Conservation (phyloP, 1,140 invertebrate genomes). For the Potamilus streckersoni region DNA sequence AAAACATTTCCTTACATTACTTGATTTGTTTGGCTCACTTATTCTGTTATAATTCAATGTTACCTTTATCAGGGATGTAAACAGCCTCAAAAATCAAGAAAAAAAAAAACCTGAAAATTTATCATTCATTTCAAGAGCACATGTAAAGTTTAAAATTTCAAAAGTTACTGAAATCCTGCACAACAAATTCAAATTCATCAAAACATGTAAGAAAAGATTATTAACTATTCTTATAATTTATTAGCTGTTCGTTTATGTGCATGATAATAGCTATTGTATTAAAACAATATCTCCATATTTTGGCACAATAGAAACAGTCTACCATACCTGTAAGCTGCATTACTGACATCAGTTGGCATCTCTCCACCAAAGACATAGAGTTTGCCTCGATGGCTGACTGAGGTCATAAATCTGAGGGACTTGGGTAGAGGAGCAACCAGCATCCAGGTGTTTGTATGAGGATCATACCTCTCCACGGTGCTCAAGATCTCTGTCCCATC, state of each 20-base stretch:
- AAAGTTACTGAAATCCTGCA: too few relatives aligned
- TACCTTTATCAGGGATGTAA: too few relatives aligned
- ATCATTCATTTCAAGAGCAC: too few relatives aligned
- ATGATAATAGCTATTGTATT: neutral
- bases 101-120: too few relatives aligned
- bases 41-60: too few relatives aligned
- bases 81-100: too few relatives aligned
- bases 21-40: too few relatives aligned
- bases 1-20: too few relatives aligned
- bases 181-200: too few relatives aligned
- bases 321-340: conserved; percentile 51
- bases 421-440: conserved; percentile 56
- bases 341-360: conserved; percentile 47
- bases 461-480: conserved; percentile 60
- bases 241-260: neutral
- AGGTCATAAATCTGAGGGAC: conserved; percentile 55
- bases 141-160: too few relatives aligned
- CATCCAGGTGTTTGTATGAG: conserved; percentile 57
- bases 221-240: too few relatives aligned
- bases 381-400: conserved; percentile 57
- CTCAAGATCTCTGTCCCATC: conserved; percentile 57
- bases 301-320: neutral
- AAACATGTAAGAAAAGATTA: too few relatives aligned
- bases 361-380: conserved; percentile 64
- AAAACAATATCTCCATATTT: neutral